Evolutionary conservation across 1,140 invertebrate genomes (phyloP), one percentile per base, ranked within the genome.

Genomic region (Metopolophium dirhodum): DNA sequence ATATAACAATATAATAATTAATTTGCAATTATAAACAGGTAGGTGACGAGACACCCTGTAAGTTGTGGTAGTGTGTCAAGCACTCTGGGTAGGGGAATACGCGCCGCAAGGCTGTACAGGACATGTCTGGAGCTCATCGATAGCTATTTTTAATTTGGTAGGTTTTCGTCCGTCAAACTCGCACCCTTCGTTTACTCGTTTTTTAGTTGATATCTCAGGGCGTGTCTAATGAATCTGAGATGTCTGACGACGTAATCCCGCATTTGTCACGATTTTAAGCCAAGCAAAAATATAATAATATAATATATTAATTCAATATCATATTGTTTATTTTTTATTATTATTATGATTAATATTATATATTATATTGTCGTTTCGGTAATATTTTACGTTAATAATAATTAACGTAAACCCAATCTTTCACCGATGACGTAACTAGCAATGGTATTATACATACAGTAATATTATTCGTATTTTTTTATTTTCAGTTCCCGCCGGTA

Each of bases 401-500:
- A 54, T 22, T 18, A 61, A 11, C 3, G 18, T 68, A 9, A 18
- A 41, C 41, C 41, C 3, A 77, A 18, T 18, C 14, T n/a, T 77
- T 77, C 0, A 4, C 61, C 30, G 30, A 18, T 54, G 7, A 22
- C 30, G 9, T 61, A 77, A n/a, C n/a, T 18, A 77, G 11, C 6
- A 77, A 77, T n/a, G 30, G 14, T 20, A n/a, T 41, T 41, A 41
- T 77, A 9, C 6, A 7, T 14, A 77, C 18, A 54, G 23, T 54
- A 54, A 54, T 37, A 37, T 35, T 77, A 77, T 77, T 77, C 14
- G n/a, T 35, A 77, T 77, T 90, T 68, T 68, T 90, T 68, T 26
- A 7, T 90, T 96, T 96, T 82, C 96, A 98, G 98, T 98, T 96
- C 96, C 96, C 97, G 95, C 98, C 98, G 20, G 97, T 98, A 94